These are phyloP conservation scores for Pelagia noctiluca DNA, from an alignment of 30 jellyfish, hydroid and myxozoan species.

Conservation along the genomic window DNA sequence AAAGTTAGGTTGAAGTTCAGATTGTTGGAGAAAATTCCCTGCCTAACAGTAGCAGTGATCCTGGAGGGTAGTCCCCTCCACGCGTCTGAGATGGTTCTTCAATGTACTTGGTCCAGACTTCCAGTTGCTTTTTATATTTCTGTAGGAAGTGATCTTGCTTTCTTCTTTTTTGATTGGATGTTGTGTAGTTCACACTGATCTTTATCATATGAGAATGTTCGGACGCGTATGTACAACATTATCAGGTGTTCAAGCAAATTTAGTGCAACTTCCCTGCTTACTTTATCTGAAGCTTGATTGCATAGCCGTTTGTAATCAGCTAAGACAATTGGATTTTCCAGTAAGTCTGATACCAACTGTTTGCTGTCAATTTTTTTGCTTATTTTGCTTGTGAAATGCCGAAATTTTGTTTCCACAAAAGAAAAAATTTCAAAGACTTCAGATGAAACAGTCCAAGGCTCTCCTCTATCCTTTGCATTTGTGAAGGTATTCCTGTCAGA, in stretches of 20 bases:
- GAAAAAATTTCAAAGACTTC: constrained; percentile 18
- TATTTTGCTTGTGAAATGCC: constrained; percentile 21
- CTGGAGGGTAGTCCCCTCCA: too few relatives aligned
- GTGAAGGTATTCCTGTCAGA: too few relatives aligned
- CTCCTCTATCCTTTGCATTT: constrained; percentile 43
- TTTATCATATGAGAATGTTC: constrained; percentile 45
- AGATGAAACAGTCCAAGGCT: constrained; percentile 37
- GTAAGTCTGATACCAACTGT: constrained; percentile 42
- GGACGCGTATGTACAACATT: constrained; percentile 19
- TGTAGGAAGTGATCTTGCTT: constrained; percentile 26
- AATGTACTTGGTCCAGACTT: constrained; percentile 58
- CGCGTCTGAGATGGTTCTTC: too few relatives aligned
- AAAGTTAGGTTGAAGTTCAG: too few relatives aligned
- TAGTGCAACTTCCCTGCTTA: too few relatives aligned
- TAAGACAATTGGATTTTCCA: constrained; percentile 20
- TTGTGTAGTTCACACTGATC: constrained; percentile 34
- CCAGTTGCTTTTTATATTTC: constrained; percentile 30
- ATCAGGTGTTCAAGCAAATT: too few relatives aligned
- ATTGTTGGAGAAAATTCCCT: too few relatives aligned
- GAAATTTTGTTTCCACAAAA: constrained; percentile 38
- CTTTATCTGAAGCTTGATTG: too few relatives aligned
- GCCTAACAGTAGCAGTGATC: too few relatives aligned
- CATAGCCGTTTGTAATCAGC: constrained; percentile 10
- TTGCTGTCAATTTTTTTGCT: constrained; percentile 20
- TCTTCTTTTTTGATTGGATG: not conserved